Percentiles rank a stretch among this genome's conserved stretches.
phyloP scores from a whole-genome alignment of 2,888 invertebrate genomes.

The Eristalis intricaria region DNA sequence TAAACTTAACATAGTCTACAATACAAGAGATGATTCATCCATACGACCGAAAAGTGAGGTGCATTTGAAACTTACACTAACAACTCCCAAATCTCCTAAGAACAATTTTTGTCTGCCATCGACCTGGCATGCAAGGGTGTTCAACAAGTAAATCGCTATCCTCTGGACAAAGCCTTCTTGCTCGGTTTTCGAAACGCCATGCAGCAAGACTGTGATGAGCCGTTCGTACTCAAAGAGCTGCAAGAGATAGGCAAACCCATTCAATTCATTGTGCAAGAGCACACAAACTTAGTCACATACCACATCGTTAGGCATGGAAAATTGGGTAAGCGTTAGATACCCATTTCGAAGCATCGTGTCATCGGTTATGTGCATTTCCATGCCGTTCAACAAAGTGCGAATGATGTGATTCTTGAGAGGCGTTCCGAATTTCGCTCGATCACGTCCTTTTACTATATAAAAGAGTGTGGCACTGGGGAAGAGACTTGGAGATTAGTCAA shows the following conservation, averaged over 20 bases:
- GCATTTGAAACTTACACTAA: conserved; percentile 84
- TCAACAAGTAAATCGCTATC: conserved; percentile 96
- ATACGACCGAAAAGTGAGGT: not conserved
- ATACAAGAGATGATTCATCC: not conserved
- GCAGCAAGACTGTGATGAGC: conserved; percentile 90
- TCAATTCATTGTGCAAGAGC: not conserved
- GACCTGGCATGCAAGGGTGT: conserved; percentile 97
- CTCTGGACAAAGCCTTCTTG: conserved; percentile 96
- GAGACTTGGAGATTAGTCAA: not conserved
- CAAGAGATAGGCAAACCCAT: conserved; percentile 71
- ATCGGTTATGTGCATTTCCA: conserved; percentile 92
- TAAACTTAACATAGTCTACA: conserved; percentile 92
- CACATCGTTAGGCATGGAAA: conserved; percentile 96
- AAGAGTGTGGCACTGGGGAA: conserved; percentile 93
- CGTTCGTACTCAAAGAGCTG: conserved; percentile 95
- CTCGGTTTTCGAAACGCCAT: conserved; percentile 90
- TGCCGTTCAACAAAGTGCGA: conserved; percentile 91
- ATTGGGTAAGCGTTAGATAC: conserved; percentile 96
- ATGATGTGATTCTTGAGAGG: conserved; percentile 91
- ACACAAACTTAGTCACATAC: conserved; percentile 82
- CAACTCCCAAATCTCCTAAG: conserved; percentile 94
- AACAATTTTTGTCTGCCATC: conserved; percentile 95
- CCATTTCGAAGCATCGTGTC: conserved; percentile 98
- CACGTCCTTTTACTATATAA: conserved; percentile 95
- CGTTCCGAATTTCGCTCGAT: conserved; percentile 87